Evolutionary conservation across 1,140 invertebrate genomes (phyloP), one percentile per base, ranked within the genome.

Genomic region (Ectropis grisescens): DNA sequence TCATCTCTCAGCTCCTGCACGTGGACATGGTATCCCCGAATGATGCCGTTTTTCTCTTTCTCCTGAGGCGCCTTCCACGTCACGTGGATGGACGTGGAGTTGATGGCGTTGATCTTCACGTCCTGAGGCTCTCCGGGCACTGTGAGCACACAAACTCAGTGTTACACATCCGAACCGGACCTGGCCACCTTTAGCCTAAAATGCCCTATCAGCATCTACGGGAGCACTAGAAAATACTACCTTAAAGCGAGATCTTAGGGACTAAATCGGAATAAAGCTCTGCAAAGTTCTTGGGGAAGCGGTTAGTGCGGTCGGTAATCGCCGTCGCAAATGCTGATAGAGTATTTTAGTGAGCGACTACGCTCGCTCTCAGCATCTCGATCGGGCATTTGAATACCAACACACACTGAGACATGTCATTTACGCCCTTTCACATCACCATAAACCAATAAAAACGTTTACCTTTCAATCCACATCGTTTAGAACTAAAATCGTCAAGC

Each of bases 91-190:
- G 94, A 89, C 1, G 96, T 98, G 0, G 96, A 98, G 84, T 98
- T 98, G 61, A 98, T 86, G 2, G 92, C 84, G 29, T 85, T 88
- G 1, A 91, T 93, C 75, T 89, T 91, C 16, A 99, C 94, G 58
- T 95, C 92, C 68, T 93, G 90, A 26, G 97, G 97, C 82, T 97
- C 92, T 45, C 96, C 96, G 43, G 97, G 97, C 84, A 99, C 97
- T 99, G 88, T 80, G 86, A 85, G 58, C 41, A 80, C 41, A 68
- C 37, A 55, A 37, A 42, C 6, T 25, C 16, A n/a, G 41, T 38
- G 32, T 76, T 35, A 69, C 41, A 41, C 11, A 43, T 39, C 35
- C 42, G 38, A 48, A 25, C 66, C 48, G 12, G 10, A 67, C 39
- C 29, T 47, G 24, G 12, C 37, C 16, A 24, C 16, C 40, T 19